Percentiles rank a stretch among this genome's conserved stretches.
phyloP scores from a whole-genome alignment of 2,113 vertebrate species.

The Dipodomys merriami region DNA sequence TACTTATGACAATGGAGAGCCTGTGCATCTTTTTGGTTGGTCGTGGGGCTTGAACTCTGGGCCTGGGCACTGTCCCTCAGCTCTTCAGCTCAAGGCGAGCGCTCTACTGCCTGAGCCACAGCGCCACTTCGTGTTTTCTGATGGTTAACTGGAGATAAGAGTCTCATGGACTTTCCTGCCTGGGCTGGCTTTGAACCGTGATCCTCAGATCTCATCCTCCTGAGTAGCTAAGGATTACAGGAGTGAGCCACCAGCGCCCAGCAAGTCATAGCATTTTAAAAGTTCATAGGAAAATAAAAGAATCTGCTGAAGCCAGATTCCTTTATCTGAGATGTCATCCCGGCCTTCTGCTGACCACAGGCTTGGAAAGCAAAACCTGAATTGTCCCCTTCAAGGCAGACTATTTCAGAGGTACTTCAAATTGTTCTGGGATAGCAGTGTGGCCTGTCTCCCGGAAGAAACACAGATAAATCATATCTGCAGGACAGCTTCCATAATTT shows the following conservation, averaged over 20 bases:
- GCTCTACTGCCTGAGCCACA: too few relatives aligned
- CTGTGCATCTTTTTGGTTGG: neutral
- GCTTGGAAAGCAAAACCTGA: neutral
- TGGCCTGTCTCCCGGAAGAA: neutral
- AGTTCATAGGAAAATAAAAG: neutral
- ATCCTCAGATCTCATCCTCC: too few relatives aligned
- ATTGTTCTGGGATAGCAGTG: neutral
- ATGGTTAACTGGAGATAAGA: too few relatives aligned
- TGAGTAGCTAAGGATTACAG: too few relatives aligned
- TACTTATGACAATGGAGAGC: constrained; percentile 62
- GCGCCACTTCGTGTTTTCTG: too few relatives aligned
- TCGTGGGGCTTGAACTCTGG: too few relatives aligned
- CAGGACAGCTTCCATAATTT: neutral
- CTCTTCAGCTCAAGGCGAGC: too few relatives aligned
- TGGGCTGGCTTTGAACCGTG: too few relatives aligned
- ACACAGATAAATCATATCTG: neutral
- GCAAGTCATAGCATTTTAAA: neutral
- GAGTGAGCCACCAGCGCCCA: too few relatives aligned
- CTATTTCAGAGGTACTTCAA: neutral
- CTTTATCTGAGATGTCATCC: neutral
- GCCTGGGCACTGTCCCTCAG: too few relatives aligned
- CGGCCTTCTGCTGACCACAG: neutral
- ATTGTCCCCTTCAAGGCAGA: neutral
- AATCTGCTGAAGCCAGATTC: neutral
- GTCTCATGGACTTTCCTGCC: too few relatives aligned